Conservation (phyloP, 2,113 vertebrate species). For the Macquaria australasica region DNA sequence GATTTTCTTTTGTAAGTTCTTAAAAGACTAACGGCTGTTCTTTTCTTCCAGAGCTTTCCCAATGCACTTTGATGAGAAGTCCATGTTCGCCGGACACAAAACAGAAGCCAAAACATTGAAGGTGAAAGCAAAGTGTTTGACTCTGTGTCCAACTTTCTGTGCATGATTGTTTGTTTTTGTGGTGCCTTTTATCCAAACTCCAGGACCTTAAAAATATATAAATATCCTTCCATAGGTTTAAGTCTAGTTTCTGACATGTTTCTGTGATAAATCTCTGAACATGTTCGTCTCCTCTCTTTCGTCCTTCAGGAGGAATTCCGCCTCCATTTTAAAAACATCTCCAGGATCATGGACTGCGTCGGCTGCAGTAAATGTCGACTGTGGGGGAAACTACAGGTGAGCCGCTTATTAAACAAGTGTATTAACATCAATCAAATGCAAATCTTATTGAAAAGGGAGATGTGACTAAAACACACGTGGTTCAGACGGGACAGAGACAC, state of each 20-base stretch:
- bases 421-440: not conserved
- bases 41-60: slow-evolving; percentile 89
- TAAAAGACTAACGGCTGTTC: not conserved
- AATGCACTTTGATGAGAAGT: slow-evolving; percentile 99
- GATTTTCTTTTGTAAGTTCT: not conserved
- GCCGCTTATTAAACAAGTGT: not conserved
- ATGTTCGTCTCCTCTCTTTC: not conserved
- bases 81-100: slow-evolving; percentile 97
- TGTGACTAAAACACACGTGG: too few species aligned
- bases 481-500: too few species aligned
- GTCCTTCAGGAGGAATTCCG: slow-evolving; percentile 92
- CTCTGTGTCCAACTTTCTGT: too few species aligned
- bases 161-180: too few species aligned
- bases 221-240: too few species aligned
- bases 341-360: slow-evolving; percentile 97
- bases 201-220: too few species aligned
- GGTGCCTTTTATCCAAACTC: too few species aligned
- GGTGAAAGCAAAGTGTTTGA: slow-evolving; percentile 79
- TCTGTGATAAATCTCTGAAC: not conserved
- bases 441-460: not conserved
- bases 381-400: slow-evolving; percentile 97
- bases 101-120: slow-evolving; percentile 93
- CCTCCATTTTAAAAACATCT: slow-evolving; percentile 98
- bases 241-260: not conserved
- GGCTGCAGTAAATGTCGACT: slow-evolving; percentile 97